These are phyloP conservation scores for Dermolepida albohirtum DNA, from an alignment of 2,888 invertebrate species.

Conservation along the genomic window DNA sequence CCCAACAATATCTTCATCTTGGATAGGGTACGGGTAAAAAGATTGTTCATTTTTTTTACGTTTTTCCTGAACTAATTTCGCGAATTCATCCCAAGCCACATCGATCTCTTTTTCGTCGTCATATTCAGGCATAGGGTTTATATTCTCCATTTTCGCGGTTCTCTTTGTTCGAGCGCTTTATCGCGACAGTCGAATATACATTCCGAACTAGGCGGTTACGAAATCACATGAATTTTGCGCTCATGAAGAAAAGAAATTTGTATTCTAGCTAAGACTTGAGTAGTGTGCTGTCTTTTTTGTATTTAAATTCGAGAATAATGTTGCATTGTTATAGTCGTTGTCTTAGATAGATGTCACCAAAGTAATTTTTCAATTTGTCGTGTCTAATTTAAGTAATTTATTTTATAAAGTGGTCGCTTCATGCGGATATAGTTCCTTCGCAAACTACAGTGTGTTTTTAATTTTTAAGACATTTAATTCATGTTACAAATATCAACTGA, in stretches of 20 bases:
- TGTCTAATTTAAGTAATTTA: conserved; percentile 22
- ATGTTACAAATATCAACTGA: no score
- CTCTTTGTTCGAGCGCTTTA: not conserved
- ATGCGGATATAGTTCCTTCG: not conserved
- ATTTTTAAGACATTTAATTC: no score
- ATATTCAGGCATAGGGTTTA: conserved; percentile 50
- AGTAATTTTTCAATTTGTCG: conserved; percentile 32
- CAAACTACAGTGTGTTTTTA: no score
- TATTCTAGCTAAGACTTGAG: no score
- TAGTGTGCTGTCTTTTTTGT: no score
- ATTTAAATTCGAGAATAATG: not conserved
- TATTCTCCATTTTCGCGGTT: conserved; percentile 46
- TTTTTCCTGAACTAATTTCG: conserved; percentile 67
- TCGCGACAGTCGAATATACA: not conserved
- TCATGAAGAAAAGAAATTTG: no score
- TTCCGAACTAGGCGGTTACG: not conserved
- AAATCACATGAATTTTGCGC: no score
- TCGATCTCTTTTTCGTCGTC: conserved; percentile 69
- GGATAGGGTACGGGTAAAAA: conserved; percentile 72
- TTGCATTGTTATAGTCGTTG: not conserved
- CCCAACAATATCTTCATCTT: conserved; percentile 64
- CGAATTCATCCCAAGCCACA: conserved; percentile 73
- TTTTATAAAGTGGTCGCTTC: not conserved
- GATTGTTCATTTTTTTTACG: conserved; percentile 64
- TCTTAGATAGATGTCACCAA: conserved; percentile 6